These are phyloP conservation scores for Lepidurus packardi DNA, from an alignment of 1,140 invertebrate species.

Conservation along the genomic window DNA sequence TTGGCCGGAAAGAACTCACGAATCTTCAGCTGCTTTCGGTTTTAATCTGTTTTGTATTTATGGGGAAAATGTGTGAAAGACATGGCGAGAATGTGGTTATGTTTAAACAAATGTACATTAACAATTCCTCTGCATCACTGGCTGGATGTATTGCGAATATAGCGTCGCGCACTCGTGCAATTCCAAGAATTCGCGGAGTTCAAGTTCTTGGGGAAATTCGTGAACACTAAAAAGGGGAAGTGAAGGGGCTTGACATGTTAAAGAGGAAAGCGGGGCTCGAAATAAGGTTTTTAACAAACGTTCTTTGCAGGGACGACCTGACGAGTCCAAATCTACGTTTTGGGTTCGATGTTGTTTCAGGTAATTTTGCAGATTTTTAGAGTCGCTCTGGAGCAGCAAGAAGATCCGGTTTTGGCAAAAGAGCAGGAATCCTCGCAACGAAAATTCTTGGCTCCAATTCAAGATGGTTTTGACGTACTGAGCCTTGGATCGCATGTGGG, in stretches of 20 bases:
- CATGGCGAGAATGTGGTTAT: neutral
- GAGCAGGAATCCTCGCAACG: slow-evolving; percentile 24
- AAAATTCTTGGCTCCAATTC: slow-evolving; percentile 27
- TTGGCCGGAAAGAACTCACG: neutral
- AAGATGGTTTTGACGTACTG: slow-evolving; percentile 26
- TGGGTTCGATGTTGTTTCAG: slow-evolving; percentile 31
- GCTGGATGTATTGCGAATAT: slow-evolving; percentile 21
- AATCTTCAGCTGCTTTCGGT: slow-evolving; percentile 18
- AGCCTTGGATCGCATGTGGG: slow-evolving; percentile 29
- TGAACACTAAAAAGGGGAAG: neutral
- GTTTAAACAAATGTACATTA: slow-evolving; percentile 17
- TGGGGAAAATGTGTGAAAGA: slow-evolving; percentile 1
- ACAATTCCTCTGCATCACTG: slow-evolving; percentile 12
- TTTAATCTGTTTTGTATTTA: slow-evolving; percentile 9
- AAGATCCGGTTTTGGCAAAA: slow-evolving; percentile 29
- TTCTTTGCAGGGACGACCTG: slow-evolving; percentile 33
- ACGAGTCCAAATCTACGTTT: slow-evolving; percentile 30
- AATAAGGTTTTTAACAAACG: slow-evolving; percentile 28
- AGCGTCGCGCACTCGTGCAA: slow-evolving; percentile 13
- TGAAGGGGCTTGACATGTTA: neutral
- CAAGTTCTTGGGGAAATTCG: neutral
- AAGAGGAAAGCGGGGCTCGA: neutral
- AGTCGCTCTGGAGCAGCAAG: slow-evolving; percentile 24
- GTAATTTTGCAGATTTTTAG: slow-evolving; percentile 25
- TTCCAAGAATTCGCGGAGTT: neutral